Evolutionary conservation across 2,888 invertebrate genomes (phyloP), one percentile per base, ranked within the genome.

Genomic region (Pseudolycoriella hygida): DNA sequence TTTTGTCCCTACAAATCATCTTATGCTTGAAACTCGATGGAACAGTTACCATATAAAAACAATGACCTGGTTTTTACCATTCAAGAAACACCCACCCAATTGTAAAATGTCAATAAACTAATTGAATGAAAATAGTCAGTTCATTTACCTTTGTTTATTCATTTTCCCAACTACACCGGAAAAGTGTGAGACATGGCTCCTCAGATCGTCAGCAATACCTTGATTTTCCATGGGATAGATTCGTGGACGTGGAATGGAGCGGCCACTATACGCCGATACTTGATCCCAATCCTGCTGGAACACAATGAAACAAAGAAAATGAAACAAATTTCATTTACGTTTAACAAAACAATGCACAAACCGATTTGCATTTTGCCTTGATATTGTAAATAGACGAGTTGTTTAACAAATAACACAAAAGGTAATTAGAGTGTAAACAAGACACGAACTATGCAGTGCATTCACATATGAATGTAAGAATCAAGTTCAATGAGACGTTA

Each of bases 221-320:
- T 74, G 73, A 56, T 69, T 70, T 51, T 82, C 80, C 51, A 79
- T 70, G 17, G 79, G 74, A 66, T 86, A 90, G 62, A 89, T 84
- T 55, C 87, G 74, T 42, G 89, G 88, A 53, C 90, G 71, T 50
- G 88, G 88, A 63, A 87, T 85, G 57, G 88, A 89, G 58, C 89
- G 77, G 52, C 85, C 82, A 63, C 90, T 90, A 62, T 90, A 90
- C 44, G 85, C 86, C 38, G 90, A 92, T 50, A 89, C 82, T 60
- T 83, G 83, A 61, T 85, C 85, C 84, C 84, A 85, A 61, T 85
- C 85, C 69, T 73, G 50, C 15, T 50, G 54, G 50, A 47, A 17
- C 8, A 15, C 17, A 31, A 15, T 3, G 3, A 42, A 4, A 43
- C 3, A 17, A 3, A 32, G 10, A 31, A 2, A 31, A 6, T n/a